Conservation (phyloP, 2,888 invertebrate genomes). For the Agapostemon virescens region DNA sequence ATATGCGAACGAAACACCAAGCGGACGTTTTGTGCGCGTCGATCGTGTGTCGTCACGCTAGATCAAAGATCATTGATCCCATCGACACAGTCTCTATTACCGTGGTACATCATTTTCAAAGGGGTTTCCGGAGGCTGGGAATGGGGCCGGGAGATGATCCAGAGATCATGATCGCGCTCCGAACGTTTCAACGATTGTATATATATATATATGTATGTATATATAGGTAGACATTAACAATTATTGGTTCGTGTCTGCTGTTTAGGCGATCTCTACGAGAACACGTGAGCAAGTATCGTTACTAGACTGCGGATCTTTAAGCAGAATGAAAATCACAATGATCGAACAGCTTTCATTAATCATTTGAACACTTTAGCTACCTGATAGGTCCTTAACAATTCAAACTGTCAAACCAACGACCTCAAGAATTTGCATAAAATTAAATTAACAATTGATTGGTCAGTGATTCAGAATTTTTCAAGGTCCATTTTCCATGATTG, state of each 20-base stretch:
- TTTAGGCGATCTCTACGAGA: constrained; percentile 19
- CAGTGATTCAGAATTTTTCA: too few relatives aligned
- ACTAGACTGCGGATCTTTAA: background rate
- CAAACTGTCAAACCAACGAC: too few relatives aligned
- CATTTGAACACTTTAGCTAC: background rate
- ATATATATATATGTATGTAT: background rate
- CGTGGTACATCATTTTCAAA: constrained; percentile 1
- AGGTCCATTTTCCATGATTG: too few relatives aligned
- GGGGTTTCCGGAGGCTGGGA: background rate
- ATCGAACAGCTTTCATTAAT: background rate
- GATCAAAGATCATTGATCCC: background rate
- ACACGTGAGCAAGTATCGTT: constrained; percentile 34
- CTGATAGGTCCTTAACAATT: background rate
- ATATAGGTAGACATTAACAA: constrained; percentile 11
- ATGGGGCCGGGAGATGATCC: background rate
- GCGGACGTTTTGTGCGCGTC: constrained; percentile 39
- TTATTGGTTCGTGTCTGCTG: constrained; percentile 1
- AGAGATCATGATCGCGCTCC: background rate
- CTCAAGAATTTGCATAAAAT: too few relatives aligned
- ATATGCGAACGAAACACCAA: constrained; percentile 58
- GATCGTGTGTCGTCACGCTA: constrained; percentile 27
- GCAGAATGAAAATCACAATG: background rate
- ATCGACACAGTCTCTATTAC: constrained; percentile 10
- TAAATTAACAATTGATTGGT: too few relatives aligned
- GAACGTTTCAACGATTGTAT: background rate